Percentiles rank a stretch among this genome's conserved stretches.
These are phyloP conservation scores for Eriocheir sinensis DNA, from an alignment of 1,140 invertebrate species.

Conservation along the genomic window DNA sequence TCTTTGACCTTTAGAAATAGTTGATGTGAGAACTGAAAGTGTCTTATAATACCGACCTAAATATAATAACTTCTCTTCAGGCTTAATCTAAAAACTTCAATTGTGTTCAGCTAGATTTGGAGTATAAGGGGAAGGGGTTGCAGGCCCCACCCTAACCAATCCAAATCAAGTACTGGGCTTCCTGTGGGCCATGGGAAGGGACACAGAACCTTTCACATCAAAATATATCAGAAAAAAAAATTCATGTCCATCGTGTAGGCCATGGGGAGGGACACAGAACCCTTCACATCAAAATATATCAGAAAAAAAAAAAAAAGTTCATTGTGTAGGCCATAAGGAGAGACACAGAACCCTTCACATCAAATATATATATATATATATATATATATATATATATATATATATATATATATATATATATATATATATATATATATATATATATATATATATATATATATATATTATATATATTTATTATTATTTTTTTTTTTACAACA, in stretches of 20 bases:
- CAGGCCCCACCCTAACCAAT: no score
- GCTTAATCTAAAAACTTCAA: no score
- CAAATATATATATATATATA: not conserved
- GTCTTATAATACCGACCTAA: no score
- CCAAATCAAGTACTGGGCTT: not conserved
- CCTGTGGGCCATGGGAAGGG: not conserved
- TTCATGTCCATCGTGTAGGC: not conserved
- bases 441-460: not conserved
- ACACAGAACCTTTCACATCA: not conserved
- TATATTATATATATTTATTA: not conserved
- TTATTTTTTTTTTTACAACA: not conserved
- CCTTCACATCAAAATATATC: no score
- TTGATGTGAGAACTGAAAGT: no score
- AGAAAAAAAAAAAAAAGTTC: no score
- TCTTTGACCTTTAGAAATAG: no score
- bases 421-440: not conserved
- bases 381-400: not conserved
- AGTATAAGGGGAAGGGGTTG: not conserved
- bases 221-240: not conserved
- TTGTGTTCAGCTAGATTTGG: not conserved
- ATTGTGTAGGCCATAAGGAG: no score
- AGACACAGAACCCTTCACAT: not conserved
- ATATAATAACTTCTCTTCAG: not conserved
- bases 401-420: not conserved
- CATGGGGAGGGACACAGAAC: no score